These are phyloP conservation scores for Protobothrops mucrosquamatus DNA, from an alignment of 2,113 vertebrate species.

Conservation along the genomic window DNA sequence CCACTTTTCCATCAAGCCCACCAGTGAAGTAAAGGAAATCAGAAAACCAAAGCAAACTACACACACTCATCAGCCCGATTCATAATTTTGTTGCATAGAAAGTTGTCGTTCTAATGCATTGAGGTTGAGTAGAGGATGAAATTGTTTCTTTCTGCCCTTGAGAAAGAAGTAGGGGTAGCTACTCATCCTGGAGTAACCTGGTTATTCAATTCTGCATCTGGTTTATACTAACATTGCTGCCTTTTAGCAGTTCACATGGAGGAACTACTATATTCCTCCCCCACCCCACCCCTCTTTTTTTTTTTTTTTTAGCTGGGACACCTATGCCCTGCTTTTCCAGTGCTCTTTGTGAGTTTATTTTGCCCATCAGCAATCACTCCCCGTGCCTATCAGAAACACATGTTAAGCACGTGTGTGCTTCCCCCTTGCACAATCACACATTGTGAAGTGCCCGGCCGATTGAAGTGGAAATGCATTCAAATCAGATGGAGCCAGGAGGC, in stretches of 20 bases:
- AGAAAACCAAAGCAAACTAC: too few relatives aligned
- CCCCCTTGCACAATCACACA: neutral
- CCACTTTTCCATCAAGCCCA: too few relatives aligned
- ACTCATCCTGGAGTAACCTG: neutral
- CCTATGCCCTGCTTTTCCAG: neutral
- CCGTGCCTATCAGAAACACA: neutral
- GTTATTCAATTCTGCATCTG: neutral
- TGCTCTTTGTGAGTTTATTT: neutral
- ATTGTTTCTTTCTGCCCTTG: neutral
- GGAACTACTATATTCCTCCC: neutral
- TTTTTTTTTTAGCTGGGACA: too few relatives aligned
- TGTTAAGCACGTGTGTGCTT: neutral
- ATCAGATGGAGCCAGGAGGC: conserved; percentile 27
- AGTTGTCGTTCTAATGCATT: neutral
- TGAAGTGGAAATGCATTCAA: conserved; percentile 29
- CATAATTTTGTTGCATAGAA: neutral
- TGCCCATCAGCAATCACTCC: neutral
- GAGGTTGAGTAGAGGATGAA: neutral
- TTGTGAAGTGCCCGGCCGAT: neutral
- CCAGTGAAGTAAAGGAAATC: too few relatives aligned
- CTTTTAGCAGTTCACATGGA: neutral
- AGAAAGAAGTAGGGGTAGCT: neutral
- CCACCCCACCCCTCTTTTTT: neutral
- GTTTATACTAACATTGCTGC: neutral
- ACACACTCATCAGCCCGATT: neutral